Conservation (phyloP, 2,113 vertebrate species). For the Sinocyclocheilus grahami region DNA sequence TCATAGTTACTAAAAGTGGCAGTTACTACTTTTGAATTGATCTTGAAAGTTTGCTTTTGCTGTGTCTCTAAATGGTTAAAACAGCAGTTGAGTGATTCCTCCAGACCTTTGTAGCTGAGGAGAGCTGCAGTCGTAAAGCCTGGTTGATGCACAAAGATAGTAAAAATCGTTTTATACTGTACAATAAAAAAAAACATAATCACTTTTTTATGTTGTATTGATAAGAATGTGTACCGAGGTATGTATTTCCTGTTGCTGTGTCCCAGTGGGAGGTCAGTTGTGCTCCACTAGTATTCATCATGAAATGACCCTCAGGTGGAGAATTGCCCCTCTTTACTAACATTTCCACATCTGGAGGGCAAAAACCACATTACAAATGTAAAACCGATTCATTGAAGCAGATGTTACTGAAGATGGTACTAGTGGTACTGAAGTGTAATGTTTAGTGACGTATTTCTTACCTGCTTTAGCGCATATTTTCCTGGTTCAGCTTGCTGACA, state of each 20-base stretch:
- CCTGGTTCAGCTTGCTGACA: background rate
- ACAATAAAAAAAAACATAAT: too few species aligned
- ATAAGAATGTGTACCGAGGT: slow-evolving; percentile 61
- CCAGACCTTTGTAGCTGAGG: too few species aligned
- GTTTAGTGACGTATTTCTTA: slow-evolving; percentile 43
- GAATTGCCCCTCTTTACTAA: slow-evolving; percentile 51
- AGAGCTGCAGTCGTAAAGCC: too few species aligned
- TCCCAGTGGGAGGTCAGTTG: slow-evolving; percentile 71
- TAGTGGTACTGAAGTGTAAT: background rate
- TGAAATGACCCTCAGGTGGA: slow-evolving; percentile 15
- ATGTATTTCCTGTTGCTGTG: slow-evolving; percentile 61
- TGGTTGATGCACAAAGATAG: too few species aligned
- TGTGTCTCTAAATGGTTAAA: too few species aligned
- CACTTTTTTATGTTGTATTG: background rate
- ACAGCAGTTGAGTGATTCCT: too few species aligned
- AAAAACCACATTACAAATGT: background rate
- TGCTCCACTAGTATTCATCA: slow-evolving; percentile 46
- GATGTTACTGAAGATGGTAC: background rate
- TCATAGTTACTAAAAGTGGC: too few species aligned
- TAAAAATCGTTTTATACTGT: too few species aligned
- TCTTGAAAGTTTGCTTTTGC: too few species aligned
- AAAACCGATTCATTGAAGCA: background rate
- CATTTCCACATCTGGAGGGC: slow-evolving; percentile 72
- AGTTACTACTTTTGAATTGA: too few species aligned
- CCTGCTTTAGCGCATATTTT: slow-evolving; percentile 54